A percentile compares a stretch with the other conserved stretches of the same genome.
These are phyloP conservation scores for Hyperoplus immaculatus DNA, from an alignment of 2,797 vertebrate genomes.

Conservation along the genomic window DNA sequence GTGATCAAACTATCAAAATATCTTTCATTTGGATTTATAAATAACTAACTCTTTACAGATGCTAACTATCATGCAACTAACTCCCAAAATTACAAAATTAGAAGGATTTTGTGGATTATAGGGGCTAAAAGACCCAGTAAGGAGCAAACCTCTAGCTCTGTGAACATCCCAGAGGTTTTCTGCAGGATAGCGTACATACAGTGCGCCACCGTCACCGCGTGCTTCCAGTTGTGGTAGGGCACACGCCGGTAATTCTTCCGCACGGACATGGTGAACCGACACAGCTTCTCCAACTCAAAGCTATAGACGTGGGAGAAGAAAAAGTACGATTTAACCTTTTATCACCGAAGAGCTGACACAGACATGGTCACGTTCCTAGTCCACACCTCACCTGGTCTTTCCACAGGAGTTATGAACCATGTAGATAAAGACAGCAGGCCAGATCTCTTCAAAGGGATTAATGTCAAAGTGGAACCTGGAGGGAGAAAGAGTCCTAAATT, in stretches of 20 bases:
- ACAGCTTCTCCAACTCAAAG: constrained; percentile 97
- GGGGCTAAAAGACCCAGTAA: constrained; percentile 11
- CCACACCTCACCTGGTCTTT: constrained; percentile 88
- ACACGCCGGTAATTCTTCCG: constrained; percentile 98
- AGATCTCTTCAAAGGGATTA: constrained; percentile 95
- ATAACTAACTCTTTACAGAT: no score
- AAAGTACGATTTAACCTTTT: neutral
- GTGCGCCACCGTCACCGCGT: constrained; percentile 95
- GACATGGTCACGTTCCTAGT: neutral
- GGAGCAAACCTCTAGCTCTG: constrained; percentile 93
- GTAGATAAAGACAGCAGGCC: constrained; percentile 97
- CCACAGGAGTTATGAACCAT: constrained; percentile 98
- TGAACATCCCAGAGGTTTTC: constrained; percentile 91
- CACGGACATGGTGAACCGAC: constrained; percentile 98
- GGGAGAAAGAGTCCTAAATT: constrained; percentile 47
- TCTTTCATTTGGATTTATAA: neutral
- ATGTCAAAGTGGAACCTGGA: constrained; percentile 98
- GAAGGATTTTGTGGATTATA: neutral
- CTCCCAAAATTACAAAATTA: constrained; percentile 1
- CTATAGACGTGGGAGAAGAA: constrained; percentile 69
- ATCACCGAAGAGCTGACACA: neutral
- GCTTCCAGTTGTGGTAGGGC: constrained; percentile 99
- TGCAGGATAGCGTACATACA: constrained; percentile 98
- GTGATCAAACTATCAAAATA: neutral
- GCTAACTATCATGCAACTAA: no score